These are phyloP conservation scores for Cerastoderma edule DNA, from an alignment of 2,888 invertebrate species.

Conservation along the genomic window DNA sequence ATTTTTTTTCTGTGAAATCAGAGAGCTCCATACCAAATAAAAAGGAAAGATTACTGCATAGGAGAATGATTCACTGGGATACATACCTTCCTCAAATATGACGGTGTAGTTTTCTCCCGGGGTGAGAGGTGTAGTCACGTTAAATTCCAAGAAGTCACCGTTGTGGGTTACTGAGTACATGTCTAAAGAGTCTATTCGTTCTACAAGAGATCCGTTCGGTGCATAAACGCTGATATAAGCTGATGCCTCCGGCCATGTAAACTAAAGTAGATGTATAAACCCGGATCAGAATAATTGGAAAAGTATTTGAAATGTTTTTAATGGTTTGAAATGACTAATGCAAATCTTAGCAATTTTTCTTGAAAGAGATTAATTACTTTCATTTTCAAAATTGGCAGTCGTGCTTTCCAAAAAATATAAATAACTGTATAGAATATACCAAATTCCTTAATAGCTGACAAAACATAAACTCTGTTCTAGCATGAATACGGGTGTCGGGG, in stretches of 20 bases:
- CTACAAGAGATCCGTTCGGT: background rate
- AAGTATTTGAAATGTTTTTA: background rate
- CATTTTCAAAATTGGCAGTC: background rate
- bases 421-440: background rate
- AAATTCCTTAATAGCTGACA: background rate
- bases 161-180: background rate
- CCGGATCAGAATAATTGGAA: background rate
- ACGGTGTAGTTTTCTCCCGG: background rate
- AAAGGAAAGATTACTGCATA: no score
- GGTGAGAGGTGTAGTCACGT: background rate
- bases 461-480: no score
- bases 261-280: background rate
- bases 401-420: background rate
- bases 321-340: no score
- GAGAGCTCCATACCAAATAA: no score
- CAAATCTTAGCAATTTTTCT: no score
- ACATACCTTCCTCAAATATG: conserved; percentile 1
- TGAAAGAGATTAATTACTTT: background rate
- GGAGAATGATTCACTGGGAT: no score
- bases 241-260: background rate
- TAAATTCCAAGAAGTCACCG: background rate
- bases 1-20: no score
- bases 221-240: background rate
- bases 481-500: no score
- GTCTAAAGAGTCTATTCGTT: background rate